Evolutionary conservation across 2,797 vertebrate species (phyloP).

Genomic region (Cossypha dichroa): DNA sequence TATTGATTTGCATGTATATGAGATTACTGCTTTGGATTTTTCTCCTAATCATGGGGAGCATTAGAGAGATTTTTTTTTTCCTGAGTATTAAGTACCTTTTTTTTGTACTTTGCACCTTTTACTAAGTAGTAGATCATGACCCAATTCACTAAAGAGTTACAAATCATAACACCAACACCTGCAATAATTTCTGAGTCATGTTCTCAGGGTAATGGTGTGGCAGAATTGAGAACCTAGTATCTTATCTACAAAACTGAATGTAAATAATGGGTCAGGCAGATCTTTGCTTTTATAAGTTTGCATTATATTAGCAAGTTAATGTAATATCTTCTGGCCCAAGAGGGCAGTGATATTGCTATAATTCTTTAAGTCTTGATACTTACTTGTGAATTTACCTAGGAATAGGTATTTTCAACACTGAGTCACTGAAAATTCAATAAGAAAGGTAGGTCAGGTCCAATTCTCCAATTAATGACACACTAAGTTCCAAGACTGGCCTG

Average conservation of each 20-base stretch:
- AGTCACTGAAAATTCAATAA: not conserved
- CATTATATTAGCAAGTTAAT: not conserved
- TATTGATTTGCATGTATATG: constrained; percentile 10
- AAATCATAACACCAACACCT: not conserved
- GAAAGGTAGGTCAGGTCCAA: not conserved
- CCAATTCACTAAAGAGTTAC: not conserved
- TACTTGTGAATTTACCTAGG: not conserved
- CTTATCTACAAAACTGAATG: not conserved
- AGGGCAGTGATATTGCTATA: not conserved
- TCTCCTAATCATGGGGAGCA: not conserved
- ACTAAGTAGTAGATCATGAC: not conserved
- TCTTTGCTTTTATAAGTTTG: not conserved
- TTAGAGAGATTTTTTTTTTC: not conserved
- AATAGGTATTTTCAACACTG: not conserved
- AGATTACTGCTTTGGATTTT: constrained; percentile 6
- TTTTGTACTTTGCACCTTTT: not conserved
- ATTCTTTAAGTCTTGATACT: not conserved
- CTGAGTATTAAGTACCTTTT: not conserved
- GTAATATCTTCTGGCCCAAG: not conserved
- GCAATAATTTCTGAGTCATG: not conserved
- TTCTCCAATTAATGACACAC: not conserved
- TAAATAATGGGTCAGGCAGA: not conserved
- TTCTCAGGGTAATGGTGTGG: not conserved
- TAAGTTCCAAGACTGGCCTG: not conserved
- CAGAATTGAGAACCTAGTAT: not conserved